A percentile compares a stretch with the other conserved stretches of the same genome.
Evolutionary conservation across 2,113 vertebrate genomes (phyloP).

Genomic region (Campylomormyrus tamandua): DNA sequence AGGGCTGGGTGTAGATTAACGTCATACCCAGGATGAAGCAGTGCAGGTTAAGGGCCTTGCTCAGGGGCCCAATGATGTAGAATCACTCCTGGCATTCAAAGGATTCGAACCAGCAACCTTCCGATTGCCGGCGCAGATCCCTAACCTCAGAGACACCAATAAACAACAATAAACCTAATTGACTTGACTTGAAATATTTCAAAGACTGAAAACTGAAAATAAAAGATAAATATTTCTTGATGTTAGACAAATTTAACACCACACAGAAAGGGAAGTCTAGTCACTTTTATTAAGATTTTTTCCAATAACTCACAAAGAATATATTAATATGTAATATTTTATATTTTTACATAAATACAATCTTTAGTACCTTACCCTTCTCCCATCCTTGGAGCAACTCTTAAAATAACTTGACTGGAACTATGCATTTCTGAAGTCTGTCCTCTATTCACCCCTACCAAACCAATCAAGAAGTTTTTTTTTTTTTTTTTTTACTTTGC

Average conservation of each 20-base stretch:
- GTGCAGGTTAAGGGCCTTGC: too few relatives aligned
- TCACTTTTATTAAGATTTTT: neutral
- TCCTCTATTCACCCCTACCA: neutral
- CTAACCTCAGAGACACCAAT: too few relatives aligned
- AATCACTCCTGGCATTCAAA: too few relatives aligned
- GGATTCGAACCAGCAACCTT: too few relatives aligned
- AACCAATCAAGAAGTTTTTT: neutral
- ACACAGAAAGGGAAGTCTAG: neutral
- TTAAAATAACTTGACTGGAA: conserved; percentile 8
- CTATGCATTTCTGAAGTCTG: neutral
- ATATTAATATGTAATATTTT: conserved; percentile 29
- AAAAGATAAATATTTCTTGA: neutral
- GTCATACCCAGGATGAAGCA: too few relatives aligned
- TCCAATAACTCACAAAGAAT: conserved; percentile 34
- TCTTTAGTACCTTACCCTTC: conserved; percentile 57
- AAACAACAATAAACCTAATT: too few relatives aligned
- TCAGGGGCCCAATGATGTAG: too few relatives aligned
- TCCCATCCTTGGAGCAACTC: conserved; percentile 59
- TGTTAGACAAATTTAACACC: neutral
- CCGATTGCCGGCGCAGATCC: too few relatives aligned
- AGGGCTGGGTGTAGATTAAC: too few relatives aligned
- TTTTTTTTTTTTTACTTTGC: neutral
- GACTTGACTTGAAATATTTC: neutral
- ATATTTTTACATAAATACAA: conserved; percentile 23
- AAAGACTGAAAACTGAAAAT: neutral